Conservation (phyloP, 1,140 invertebrate genomes). For the Atta cephalotes region DNA sequence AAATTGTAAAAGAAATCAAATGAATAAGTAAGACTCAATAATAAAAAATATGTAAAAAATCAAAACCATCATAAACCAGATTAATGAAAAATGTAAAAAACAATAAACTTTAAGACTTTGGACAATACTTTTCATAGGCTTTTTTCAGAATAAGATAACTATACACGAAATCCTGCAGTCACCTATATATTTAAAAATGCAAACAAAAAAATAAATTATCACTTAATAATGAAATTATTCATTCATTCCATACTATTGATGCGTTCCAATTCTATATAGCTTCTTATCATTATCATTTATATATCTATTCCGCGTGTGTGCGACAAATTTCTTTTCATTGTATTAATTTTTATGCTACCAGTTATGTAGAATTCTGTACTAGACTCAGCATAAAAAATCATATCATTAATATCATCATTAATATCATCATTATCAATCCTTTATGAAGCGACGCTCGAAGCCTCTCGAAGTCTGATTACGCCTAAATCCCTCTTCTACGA, state of each 20-base stretch:
- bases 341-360: neutral
- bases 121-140: too few relatives aligned
- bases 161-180: too few relatives aligned
- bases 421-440: neutral
- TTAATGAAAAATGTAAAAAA: too few relatives aligned
- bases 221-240: constrained; percentile 3
- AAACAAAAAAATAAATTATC: neutral
- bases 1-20: too few relatives aligned
- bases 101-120: too few relatives aligned
- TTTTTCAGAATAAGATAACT: too few relatives aligned
- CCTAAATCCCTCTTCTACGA: neutral
- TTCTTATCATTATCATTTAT: neutral
- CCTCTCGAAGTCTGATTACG: constrained; percentile 27
- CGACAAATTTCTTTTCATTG: neutral
- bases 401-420: neutral
- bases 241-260: neutral
- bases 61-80: too few relatives aligned
- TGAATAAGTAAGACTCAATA: too few relatives aligned
- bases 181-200: neutral
- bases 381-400: neutral
- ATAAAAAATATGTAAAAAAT: too few relatives aligned
- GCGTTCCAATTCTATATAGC: neutral
- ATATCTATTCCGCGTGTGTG: neutral
- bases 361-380: neutral
- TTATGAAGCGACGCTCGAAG: neutral